These are phyloP conservation scores for Notiomystis cincta DNA, from an alignment of 2,113 vertebrate species.

Conservation along the genomic window DNA sequence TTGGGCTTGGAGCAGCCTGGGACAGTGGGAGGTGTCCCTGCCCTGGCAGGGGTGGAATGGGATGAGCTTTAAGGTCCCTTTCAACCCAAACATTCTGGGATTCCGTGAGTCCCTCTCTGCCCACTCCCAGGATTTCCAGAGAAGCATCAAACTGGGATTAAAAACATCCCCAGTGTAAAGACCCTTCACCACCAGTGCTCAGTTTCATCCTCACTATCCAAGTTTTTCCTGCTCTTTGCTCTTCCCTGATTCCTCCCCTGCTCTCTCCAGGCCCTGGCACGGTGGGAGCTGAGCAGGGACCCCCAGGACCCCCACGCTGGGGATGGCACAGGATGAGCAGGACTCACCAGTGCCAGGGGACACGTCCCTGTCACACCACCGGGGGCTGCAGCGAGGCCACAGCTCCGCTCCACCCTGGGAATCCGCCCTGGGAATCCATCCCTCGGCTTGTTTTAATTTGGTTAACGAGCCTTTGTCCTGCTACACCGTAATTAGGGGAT, in stretches of 20 bases:
- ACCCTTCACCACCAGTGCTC: neutral
- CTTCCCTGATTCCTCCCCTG: neutral
- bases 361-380: neutral
- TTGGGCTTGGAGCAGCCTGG: neutral
- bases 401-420: neutral
- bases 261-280: neutral
- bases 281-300: neutral
- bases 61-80: neutral
- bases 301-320: neutral
- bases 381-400: neutral
- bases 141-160: neutral
- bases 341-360: neutral
- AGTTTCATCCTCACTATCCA: neutral
- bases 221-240: neutral
- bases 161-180: neutral
- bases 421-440: neutral
- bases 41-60: neutral
- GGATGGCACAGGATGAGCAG: neutral
- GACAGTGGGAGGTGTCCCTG: neutral
- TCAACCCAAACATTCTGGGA: neutral
- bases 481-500: neutral
- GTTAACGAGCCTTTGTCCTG: neutral
- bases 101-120: neutral
- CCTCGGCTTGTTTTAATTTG: neutral
- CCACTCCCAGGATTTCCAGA: neutral